Conservation (phyloP, 2,888 invertebrate species). For the Sinotaia quadrata region DNA sequence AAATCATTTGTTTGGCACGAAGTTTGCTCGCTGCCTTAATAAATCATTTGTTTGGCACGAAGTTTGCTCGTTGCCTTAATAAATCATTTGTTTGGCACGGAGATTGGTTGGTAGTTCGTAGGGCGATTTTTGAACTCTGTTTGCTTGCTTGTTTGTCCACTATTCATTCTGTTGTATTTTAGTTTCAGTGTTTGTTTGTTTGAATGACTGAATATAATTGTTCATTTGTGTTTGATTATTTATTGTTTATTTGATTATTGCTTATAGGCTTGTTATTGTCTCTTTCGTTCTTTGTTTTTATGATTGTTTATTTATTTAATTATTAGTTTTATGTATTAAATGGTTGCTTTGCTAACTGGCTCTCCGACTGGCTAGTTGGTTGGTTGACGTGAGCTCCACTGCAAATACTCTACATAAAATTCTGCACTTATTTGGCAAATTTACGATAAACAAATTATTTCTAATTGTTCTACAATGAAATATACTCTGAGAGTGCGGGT, state of each 20-base stretch:
- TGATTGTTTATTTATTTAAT: background rate
- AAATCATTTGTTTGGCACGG: background rate
- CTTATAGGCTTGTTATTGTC: background rate
- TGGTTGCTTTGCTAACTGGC: background rate
- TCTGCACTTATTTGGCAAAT: too few species aligned
- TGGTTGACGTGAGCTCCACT: too few species aligned
- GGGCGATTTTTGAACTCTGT: background rate
- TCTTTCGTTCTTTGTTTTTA: background rate
- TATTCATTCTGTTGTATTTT: background rate
- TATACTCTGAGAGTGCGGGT: too few species aligned
- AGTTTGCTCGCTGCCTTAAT: too few species aligned
- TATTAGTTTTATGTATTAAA: too few species aligned
- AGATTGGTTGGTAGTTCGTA: background rate
- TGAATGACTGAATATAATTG: background rate
- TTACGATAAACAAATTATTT: too few species aligned
- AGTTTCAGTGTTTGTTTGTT: background rate
- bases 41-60: background rate
- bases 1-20: too few species aligned
- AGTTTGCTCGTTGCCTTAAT: background rate
- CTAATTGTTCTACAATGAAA: too few species aligned
- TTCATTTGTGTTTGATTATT: background rate
- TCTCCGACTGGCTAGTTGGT: background rate
- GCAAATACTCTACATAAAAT: too few species aligned
- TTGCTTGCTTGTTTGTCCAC: background rate
- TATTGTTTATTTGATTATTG: background rate